Percentiles rank a stretch among this genome's conserved stretches.
These are phyloP conservation scores for Corythaeola cristata DNA, from an alignment of 2,113 vertebrate species.

Conservation along the genomic window DNA sequence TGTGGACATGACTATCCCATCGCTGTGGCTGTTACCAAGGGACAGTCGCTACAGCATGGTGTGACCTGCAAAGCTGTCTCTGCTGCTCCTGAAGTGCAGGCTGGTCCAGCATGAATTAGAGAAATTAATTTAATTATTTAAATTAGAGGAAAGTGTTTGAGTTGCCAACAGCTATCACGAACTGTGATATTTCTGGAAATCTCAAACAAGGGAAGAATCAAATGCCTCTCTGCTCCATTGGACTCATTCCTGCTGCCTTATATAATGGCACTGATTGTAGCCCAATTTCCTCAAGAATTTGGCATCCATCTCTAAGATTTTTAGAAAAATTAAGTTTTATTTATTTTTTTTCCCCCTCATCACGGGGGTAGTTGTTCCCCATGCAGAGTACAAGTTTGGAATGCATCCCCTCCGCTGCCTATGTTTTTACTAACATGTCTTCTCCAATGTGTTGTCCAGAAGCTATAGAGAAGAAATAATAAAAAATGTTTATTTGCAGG, in stretches of 20 bases:
- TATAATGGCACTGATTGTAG: neutral
- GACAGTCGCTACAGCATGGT: neutral
- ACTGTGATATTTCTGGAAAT: neutral
- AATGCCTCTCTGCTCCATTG: neutral
- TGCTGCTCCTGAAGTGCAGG: neutral
- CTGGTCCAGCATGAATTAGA: neutral
- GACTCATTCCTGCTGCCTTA: neutral
- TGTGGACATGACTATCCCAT: neutral
- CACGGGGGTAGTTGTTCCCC: neutral
- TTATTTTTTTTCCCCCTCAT: neutral
- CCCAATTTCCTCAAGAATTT: slow-evolving; percentile 42
- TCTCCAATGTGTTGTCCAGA: neutral
- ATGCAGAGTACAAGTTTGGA: neutral
- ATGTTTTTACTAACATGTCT: neutral
- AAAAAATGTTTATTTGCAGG: slow-evolving; percentile 35
- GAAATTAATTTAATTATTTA: neutral
- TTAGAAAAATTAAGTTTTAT: neutral
- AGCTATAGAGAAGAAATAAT: neutral
- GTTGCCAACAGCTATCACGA: neutral
- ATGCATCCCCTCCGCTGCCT: neutral
- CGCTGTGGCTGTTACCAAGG: neutral
- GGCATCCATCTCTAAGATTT: neutral
- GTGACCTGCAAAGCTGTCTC: neutral
- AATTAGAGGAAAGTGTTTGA: neutral
- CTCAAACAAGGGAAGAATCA: neutral